Evolutionary conservation across 2,113 vertebrate species (phyloP).

Genomic region (Dicentrarchus labrax): DNA sequence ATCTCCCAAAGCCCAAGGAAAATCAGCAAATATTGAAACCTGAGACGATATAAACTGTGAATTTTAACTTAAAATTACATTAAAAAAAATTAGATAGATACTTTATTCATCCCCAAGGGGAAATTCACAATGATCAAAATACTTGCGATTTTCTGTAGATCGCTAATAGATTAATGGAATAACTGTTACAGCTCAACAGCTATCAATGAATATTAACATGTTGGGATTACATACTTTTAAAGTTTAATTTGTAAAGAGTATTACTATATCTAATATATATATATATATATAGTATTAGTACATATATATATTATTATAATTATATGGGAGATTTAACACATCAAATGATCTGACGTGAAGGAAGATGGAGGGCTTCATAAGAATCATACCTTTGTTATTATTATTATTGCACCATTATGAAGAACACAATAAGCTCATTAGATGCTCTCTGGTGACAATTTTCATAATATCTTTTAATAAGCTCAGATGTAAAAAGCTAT

Average conservation of each 20-base stretch:
- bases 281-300: neutral
- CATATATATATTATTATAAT: neutral
- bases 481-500: neutral
- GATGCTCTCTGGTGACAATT: neutral
- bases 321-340: neutral
- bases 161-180: neutral
- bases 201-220: neutral
- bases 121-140: neutral
- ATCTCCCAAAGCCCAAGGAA: neutral
- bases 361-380: conserved; percentile 27
- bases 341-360: neutral
- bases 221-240: neutral
- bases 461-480: neutral
- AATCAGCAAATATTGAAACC: neutral
- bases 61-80: neutral
- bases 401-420: neutral
- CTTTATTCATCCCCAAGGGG: no score
- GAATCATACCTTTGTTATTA: conserved; percentile 10
- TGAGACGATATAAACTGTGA: neutral
- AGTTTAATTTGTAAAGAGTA: neutral
- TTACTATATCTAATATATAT: neutral
- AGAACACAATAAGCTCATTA: neutral
- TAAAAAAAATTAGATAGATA: neutral
- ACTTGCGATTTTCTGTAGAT: neutral
- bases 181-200: neutral